These are phyloP conservation scores for Nezara viridula DNA, from an alignment of 2,888 invertebrate species.

Conservation along the genomic window DNA sequence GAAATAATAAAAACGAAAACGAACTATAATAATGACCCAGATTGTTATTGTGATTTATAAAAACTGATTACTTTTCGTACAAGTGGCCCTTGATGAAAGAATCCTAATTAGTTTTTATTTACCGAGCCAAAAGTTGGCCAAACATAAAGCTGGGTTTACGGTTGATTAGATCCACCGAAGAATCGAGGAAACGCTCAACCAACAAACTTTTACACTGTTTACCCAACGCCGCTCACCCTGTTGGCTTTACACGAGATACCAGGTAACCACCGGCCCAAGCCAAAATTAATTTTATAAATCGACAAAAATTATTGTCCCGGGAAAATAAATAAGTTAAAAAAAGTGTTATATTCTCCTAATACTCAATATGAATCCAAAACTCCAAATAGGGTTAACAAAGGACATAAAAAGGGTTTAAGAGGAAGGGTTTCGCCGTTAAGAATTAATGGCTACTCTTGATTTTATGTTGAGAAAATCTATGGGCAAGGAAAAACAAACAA, in stretches of 20 bases:
- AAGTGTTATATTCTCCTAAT: not conserved
- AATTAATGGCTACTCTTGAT: not conserved
- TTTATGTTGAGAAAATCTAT: not conserved
- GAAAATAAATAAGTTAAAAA: not conserved
- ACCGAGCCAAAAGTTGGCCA: not conserved
- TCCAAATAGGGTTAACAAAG: not conserved
- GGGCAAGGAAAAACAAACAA: not conserved
- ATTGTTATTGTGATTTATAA: no score
- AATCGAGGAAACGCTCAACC: not conserved
- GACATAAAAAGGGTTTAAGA: not conserved
- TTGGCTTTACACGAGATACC: not conserved
- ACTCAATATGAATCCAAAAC: not conserved
- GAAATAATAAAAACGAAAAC: no score
- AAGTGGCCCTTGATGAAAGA: not conserved
- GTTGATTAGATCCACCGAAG: not conserved
- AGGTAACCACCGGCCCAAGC: not conserved
- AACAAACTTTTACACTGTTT: constrained; percentile 38
- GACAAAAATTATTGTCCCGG: not conserved
- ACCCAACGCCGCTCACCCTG: not conserved
- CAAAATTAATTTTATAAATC: not conserved
- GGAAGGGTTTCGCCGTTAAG: not conserved
- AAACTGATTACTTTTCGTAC: not conserved
- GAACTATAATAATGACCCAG: no score
- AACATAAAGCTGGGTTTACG: not conserved
- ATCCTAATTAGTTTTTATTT: not conserved